Base-by-base conservation (phyloP, 2,888 invertebrate genomes). In the Rhagium mordax region DNA sequence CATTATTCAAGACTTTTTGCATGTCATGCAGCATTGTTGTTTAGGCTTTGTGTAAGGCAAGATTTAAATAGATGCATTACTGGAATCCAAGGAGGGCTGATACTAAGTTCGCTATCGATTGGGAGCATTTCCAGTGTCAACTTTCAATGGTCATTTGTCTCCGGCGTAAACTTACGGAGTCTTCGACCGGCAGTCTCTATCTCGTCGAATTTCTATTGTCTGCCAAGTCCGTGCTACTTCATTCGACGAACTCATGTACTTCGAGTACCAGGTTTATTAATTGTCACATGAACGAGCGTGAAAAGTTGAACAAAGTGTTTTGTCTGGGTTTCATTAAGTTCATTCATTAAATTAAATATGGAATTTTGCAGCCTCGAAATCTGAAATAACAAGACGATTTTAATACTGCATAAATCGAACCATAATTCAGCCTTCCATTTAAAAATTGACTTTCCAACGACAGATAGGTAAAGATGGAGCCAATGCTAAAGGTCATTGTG, bases 241-340 rank as follows among this genome's bases (percentile, higher is more conserved):
- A 24, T 47, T 57, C 66, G 70, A 67, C 64, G 67, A 75, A 74
- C 75, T 78, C 73, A 67, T 65, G 70, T 73, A 73, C n/a, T 77
- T 61, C 70, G 65, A 73, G 67, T 71, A 66, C 64, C 65, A 51
- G 67, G 72, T 74, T 78, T 74, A 80, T 79, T 74, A 78, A 78
- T 75, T 75, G 76, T 74, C 67, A 71, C 74, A 70, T 75, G 70
- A 76, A 77, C 74, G 74, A 77, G 78, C 76, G 78, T 74, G 60
- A 69, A 27, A 77, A 78, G 74, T 75, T 77, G 75, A 72, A 75
- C 76, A 75, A 74, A 74, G 78, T 77, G 77, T 78, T 78, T 68
- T 69, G 74, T 55, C 59, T 73, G 74, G 74, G 74, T 77, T 79
- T 79, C 78, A 79, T 79, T 78, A 79, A 79, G 79, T 78, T 68